Percentiles rank a stretch among this genome's conserved stretches.
Evolutionary conservation across 2,797 vertebrate species (phyloP).

Genomic region (Nasua narica): DNA sequence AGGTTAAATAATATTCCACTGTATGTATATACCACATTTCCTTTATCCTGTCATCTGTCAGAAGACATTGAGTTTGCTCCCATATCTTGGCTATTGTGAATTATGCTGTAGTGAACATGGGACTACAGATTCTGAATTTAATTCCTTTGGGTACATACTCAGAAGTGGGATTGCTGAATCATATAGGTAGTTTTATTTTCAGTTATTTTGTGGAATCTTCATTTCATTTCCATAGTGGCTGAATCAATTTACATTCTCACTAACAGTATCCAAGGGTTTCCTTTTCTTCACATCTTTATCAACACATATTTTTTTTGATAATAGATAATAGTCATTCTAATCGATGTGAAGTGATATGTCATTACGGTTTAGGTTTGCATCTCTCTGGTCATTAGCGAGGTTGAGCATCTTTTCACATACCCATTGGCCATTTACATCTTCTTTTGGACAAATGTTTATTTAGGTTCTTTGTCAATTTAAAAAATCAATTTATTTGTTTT

Average conservation of each 20-base stretch:
- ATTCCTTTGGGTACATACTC: not conserved
- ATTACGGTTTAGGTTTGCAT: not conserved
- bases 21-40: not conserved
- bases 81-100: not conserved
- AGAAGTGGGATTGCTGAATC: not conserved
- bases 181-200: not conserved
- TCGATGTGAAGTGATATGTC: not conserved
- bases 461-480: not conserved
- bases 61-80: not conserved
- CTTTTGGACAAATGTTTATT: not conserved
- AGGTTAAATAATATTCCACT: not conserved
- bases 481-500: not conserved
- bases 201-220: not conserved
- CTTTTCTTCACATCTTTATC: not conserved
- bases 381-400: not conserved
- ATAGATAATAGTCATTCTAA: not conserved
- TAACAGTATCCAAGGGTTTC: not conserved
- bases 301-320: not conserved
- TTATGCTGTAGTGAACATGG: not conserved
- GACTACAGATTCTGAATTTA: not conserved
- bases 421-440: not conserved
- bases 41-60: not conserved
- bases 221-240: not conserved
- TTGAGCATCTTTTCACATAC: not conserved
- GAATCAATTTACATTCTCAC: not conserved